A percentile compares a stretch with the other conserved stretches of the same genome.
phyloP scores from a whole-genome alignment of 2,888 invertebrate genomes.

The Chouioia cunea region DNA sequence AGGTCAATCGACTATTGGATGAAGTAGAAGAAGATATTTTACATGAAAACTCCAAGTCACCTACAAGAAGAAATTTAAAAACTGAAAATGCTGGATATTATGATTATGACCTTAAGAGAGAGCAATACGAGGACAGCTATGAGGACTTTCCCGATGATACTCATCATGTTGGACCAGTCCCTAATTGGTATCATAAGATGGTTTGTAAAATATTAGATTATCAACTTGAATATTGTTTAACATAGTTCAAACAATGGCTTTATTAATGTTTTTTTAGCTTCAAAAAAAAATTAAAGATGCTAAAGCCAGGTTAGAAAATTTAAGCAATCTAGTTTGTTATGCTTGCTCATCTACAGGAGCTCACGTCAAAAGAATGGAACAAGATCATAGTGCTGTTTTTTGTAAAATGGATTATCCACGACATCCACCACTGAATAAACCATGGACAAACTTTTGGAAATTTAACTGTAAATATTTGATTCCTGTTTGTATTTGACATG shows the following conservation, averaged over 20 bases:
- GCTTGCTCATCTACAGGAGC: constrained; percentile 14
- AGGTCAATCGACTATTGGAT: constrained; percentile 38
- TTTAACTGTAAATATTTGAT: constrained; percentile 40
- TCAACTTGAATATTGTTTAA: too few relatives aligned
- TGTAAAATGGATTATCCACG: constrained; percentile 43
- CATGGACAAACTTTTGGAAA: constrained; percentile 46
- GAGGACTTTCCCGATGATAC: constrained; percentile 35
- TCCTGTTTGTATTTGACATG: constrained; percentile 2
- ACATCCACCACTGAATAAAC: constrained; percentile 35
- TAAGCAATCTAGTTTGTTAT: constrained; percentile 36
- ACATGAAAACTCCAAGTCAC: neutral
- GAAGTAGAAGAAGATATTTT: constrained; percentile 28
- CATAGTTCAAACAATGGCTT: neutral
- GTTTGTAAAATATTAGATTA: constrained; percentile 17
- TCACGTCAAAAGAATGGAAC: constrained; percentile 36
- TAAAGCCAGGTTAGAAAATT: constrained; percentile 23
- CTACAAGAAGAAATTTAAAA: neutral
- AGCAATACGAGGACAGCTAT: constrained; percentile 39
- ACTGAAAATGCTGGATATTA: neutral
- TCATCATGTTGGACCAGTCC: neutral
- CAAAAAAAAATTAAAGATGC: constrained; percentile 36
- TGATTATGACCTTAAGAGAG: constrained; percentile 4
- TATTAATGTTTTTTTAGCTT: constrained; percentile 23
- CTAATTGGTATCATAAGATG: constrained; percentile 31
- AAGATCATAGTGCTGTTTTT: constrained; percentile 42